Evolutionary conservation across 2,888 invertebrate genomes (phyloP).

Genomic region (Hoplodrina blanda): DNA sequence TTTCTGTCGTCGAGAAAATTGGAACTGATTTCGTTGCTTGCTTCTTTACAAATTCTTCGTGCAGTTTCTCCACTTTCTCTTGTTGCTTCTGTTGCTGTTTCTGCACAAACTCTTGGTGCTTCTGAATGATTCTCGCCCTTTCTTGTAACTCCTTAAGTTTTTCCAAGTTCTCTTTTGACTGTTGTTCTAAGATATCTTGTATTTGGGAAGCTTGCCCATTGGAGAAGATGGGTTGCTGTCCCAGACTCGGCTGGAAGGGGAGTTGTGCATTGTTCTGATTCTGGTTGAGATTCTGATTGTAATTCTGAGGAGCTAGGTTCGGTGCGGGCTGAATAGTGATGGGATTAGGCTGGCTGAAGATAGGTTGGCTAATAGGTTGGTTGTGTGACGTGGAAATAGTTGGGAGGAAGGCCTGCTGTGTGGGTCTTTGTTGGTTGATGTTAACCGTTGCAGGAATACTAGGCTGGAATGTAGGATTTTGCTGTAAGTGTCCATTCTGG

Average conservation of each 20-base stretch:
- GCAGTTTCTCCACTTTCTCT: constrained; percentile 93
- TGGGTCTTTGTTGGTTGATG: constrained; percentile 83
- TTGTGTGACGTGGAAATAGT: constrained; percentile 77
- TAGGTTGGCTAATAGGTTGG: constrained; percentile 77
- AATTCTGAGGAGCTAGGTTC: constrained; percentile 83
- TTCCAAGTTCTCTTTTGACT: constrained; percentile 91
- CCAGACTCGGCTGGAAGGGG: constrained; percentile 81
- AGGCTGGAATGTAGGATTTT: constrained; percentile 77
- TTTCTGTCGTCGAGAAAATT: constrained; percentile 87
- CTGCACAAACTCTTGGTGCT: constrained; percentile 94
- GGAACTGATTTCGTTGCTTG: constrained; percentile 92
- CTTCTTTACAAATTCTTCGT: constrained; percentile 92
- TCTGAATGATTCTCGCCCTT: constrained; percentile 93
- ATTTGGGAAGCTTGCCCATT: constrained; percentile 89
- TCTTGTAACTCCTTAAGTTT: constrained; percentile 93
- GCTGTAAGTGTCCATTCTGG: constrained; percentile 78
- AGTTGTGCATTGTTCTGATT: constrained; percentile 79
- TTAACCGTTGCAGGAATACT: constrained; percentile 74
- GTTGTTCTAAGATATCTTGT: constrained; percentile 90
- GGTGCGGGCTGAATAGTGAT: constrained; percentile 87
- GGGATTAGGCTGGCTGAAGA: constrained; percentile 82
- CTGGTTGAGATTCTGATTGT: constrained; percentile 36
- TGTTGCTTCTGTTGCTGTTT: constrained; percentile 95
- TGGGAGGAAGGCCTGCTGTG: constrained; percentile 83
- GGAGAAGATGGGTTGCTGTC: constrained; percentile 85